These are phyloP conservation scores for Rhamnusium bicolor DNA, from an alignment of 2,888 invertebrate species.

Conservation along the genomic window DNA sequence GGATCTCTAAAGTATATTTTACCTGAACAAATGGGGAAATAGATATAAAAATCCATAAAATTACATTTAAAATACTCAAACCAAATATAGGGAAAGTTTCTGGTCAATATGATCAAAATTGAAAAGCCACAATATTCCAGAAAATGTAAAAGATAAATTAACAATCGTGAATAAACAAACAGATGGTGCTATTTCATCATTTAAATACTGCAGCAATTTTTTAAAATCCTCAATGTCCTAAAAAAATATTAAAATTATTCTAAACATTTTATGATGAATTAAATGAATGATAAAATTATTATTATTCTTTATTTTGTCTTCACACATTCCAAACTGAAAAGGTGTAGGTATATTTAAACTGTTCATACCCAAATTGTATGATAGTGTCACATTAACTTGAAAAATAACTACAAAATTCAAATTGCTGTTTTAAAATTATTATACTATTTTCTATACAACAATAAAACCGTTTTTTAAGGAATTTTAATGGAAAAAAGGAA, in stretches of 20 bases:
- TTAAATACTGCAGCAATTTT: conserved; percentile 83
- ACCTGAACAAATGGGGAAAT: conserved; percentile 83
- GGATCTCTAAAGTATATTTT: conserved; percentile 42
- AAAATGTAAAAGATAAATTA: conserved; percentile 82
- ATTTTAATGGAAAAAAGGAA: too few relatives aligned
- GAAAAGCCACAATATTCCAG: conserved; percentile 81
- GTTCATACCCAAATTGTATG: neutral
- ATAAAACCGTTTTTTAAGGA: too few relatives aligned
- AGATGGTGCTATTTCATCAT: conserved; percentile 83
- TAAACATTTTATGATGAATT: neutral
- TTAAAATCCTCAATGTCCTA: conserved; percentile 87
- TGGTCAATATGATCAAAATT: conserved; percentile 75
- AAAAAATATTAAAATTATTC: conserved; percentile 49
- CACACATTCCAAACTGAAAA: neutral
- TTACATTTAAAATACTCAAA: conserved; percentile 76
- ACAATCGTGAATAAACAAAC: conserved; percentile 85
- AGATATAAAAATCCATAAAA: conserved; percentile 79
- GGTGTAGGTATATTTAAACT: neutral
- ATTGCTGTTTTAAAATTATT: too few relatives aligned
- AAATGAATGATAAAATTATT: too few relatives aligned
- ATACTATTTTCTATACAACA: too few relatives aligned
- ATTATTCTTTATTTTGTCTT: neutral
- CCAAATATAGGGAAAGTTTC: conserved; percentile 75
- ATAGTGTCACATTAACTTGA: too few relatives aligned
- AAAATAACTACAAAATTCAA: too few relatives aligned